Conservation (phyloP, 2,113 vertebrate genomes). For the Oncorhynchus nerka region DNA sequence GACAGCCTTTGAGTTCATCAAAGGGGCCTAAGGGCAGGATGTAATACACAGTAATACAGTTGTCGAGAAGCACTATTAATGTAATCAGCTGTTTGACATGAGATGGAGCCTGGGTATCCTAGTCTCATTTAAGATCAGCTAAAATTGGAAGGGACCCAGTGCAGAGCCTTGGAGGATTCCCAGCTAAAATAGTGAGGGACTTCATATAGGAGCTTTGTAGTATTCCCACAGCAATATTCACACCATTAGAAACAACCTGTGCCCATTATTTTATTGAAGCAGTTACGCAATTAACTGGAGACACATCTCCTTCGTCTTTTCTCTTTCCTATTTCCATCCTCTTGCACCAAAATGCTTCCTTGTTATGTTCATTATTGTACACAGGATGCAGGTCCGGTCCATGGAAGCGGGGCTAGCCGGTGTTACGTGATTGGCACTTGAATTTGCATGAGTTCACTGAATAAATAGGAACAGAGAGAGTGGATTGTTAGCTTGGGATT, state of each 20-base stretch:
- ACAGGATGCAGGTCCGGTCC: neutral
- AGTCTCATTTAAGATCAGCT: neutral
- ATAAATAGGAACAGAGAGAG: slow-evolving; percentile 51
- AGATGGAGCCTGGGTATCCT: neutral
- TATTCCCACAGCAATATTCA: neutral
- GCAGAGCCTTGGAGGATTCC: neutral
- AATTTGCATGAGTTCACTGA: slow-evolving; percentile 56
- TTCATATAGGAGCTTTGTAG: slow-evolving; percentile 2
- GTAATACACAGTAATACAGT: neutral
- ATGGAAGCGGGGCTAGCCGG: neutral
- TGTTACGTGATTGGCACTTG: slow-evolving; percentile 52
- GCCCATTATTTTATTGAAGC: slow-evolving; percentile 19
- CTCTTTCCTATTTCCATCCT: slow-evolving; percentile 1
- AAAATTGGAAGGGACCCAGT: slow-evolving; percentile 7
- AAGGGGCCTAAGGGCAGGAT: neutral
- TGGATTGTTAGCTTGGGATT: slow-evolving; percentile 59
- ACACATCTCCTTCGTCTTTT: slow-evolving; percentile 7
- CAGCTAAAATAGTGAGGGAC: slow-evolving; percentile 1
- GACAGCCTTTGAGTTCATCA: neutral
- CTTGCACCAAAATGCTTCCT: slow-evolving; percentile 28
- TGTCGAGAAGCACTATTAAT: neutral
- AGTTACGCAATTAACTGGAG: slow-evolving; percentile 32
- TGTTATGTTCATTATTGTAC: slow-evolving; percentile 41
- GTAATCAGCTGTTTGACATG: slow-evolving; percentile 8
- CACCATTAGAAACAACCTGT: slow-evolving; percentile 10